Evolutionary conservation across 2,888 invertebrate species (phyloP).

Genomic region (Rhyacophila evoluta): DNA sequence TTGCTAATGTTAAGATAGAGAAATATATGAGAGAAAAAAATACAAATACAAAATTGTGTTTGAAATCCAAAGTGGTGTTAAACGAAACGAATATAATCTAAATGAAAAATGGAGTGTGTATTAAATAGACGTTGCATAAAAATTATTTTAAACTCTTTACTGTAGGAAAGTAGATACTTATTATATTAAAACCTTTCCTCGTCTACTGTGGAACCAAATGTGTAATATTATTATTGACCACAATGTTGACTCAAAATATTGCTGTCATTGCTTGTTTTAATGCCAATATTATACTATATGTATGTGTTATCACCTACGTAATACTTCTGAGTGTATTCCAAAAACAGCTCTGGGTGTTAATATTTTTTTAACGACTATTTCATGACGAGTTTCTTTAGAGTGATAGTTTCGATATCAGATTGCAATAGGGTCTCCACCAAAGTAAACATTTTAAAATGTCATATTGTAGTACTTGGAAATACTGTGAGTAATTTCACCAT

Average conservation of each 20-base stretch:
- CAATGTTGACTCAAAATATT: background rate
- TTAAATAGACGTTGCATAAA: slow-evolving; percentile 1
- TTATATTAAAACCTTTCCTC: background rate
- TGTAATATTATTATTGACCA: background rate
- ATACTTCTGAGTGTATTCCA: background rate
- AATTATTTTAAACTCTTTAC: slow-evolving; percentile 13
- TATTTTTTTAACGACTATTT: no score
- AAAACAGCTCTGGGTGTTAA: background rate
- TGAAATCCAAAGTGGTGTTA: slow-evolving; percentile 14
- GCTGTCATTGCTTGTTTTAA: background rate
- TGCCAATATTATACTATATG: background rate
- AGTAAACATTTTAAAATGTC: no score
- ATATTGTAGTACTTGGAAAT: no score
- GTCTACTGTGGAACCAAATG: slow-evolving; percentile 7
- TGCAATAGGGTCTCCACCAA: no score
- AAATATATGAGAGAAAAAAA: background rate
- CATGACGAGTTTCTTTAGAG: no score
- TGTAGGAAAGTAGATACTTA: background rate
- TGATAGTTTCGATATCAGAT: no score
- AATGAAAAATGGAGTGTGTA: background rate
- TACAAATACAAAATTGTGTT: background rate
- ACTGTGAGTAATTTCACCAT: no score
- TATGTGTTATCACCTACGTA: background rate
- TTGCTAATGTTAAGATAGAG: no score
- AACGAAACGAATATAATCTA: slow-evolving; percentile 5